phyloP scores from a whole-genome alignment of 2,888 invertebrate genomes.

The Dryocosmus kuriphilus region DNA sequence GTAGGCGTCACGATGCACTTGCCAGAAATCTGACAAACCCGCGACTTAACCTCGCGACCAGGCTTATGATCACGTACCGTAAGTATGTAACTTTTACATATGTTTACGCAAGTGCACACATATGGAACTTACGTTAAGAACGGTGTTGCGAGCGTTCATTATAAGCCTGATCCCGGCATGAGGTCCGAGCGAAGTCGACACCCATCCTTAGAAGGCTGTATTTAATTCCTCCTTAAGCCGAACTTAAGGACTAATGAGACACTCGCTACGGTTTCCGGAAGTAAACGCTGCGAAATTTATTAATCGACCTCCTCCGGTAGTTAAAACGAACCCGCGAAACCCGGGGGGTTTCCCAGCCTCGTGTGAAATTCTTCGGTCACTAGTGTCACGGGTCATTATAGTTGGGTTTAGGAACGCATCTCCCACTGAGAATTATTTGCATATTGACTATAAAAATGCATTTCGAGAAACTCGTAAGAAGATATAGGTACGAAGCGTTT shows the following conservation, averaged over 20 bases:
- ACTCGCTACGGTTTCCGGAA: slow-evolving; percentile 67
- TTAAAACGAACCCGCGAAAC: slow-evolving; percentile 38
- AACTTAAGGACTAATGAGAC: slow-evolving; percentile 71
- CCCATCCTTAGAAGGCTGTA: slow-evolving; percentile 68
- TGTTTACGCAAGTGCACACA: slow-evolving; percentile 22
- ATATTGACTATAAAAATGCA: slow-evolving; percentile 18
- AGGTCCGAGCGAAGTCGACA: slow-evolving; percentile 69
- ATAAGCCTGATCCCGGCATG: slow-evolving; percentile 69
- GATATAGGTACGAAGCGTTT: background rate
- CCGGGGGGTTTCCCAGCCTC: slow-evolving; percentile 17
- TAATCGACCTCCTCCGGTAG: slow-evolving; percentile 55
- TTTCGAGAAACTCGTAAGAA: background rate
- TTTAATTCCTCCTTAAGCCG: slow-evolving; percentile 70
- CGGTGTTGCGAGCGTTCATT: slow-evolving; percentile 69
- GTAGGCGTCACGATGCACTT: slow-evolving; percentile 22
- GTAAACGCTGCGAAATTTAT: slow-evolving; percentile 65
- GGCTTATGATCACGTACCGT: background rate
- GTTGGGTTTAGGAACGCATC: slow-evolving; percentile 13
- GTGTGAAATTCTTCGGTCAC: slow-evolving; percentile 30
- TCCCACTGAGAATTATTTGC: slow-evolving; percentile 36
- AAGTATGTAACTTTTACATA: slow-evolving; percentile 26
- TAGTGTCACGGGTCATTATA: slow-evolving; percentile 37
- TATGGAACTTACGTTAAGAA: slow-evolving; percentile 58
- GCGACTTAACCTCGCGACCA: slow-evolving; percentile 9
- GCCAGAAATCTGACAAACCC: slow-evolving; percentile 21